These are phyloP conservation scores for Arvicanthis niloticus DNA, from an alignment of 2,113 vertebrate species.

Conservation along the genomic window DNA sequence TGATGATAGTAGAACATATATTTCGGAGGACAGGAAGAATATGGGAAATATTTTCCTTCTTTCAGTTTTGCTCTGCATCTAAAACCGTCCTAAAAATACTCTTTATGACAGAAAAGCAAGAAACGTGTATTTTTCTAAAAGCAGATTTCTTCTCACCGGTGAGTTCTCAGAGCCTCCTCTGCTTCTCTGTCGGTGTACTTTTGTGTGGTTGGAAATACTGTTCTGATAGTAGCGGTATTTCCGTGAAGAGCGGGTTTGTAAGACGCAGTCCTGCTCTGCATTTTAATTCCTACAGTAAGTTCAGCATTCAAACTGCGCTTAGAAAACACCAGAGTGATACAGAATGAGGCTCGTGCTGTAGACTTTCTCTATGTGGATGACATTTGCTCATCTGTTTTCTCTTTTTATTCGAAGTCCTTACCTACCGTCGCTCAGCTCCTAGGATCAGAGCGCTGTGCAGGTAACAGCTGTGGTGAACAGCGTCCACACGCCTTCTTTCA, in stretches of 20 bases:
- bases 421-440: neutral
- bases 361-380: neutral
- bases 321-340: slow-evolving; percentile 6
- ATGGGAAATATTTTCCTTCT: neutral
- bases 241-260: neutral
- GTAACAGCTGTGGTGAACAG: neutral
- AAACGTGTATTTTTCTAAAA: neutral
- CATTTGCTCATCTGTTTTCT: slow-evolving; percentile 12
- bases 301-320: slow-evolving; percentile 28
- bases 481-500: slow-evolving; percentile 21
- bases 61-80: neutral
- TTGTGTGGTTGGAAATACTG: slow-evolving; percentile 58
- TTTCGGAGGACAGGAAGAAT: fast-evolving
- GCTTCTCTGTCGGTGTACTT: slow-evolving; percentile 12
- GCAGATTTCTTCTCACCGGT: slow-evolving; percentile 13
- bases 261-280: slow-evolving; percentile 49
- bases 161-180: neutral
- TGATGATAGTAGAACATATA: neutral
- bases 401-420: slow-evolving; percentile 22
- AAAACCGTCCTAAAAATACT: neutral
- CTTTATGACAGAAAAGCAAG: neutral
- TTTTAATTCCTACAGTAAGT: slow-evolving; percentile 20
- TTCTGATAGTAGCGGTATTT: slow-evolving; percentile 52
- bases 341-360: slow-evolving; percentile 20
- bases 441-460: neutral